Base-by-base conservation (phyloP, 2,888 invertebrate species). In the Chrysopilus asiliformis region DNA sequence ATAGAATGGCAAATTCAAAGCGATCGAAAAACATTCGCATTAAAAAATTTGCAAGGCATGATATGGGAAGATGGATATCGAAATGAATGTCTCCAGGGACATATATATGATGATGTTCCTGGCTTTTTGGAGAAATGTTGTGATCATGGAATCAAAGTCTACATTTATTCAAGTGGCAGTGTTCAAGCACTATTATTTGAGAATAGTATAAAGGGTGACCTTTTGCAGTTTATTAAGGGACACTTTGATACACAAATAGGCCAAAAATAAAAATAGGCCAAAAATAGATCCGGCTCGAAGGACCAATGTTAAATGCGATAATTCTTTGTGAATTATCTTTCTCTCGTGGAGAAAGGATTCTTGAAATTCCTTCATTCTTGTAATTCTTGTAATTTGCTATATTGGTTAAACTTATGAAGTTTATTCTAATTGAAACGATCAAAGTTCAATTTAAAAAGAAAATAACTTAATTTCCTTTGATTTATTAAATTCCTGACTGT, bases 151-250 rank as follows among this genome's bases (percentile, higher is more conserved):
- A 71, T 73, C 22, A 72, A 72, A 44, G 66, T 94, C 32, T 90
- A 78, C 54, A 77, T 93, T 42, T 95, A 86, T 60, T 94, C 94
- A 0, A 91, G 91, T 17, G 94, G 93, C 31, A 90, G 89, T 37
- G 76, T 87, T 2, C 79, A 82, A 50, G 85, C 93, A 10, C 68
- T 93, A 8, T 68, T 94, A 4, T 91, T 94, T 58, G 69, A 70
- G 0, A 68, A 86, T 58, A 77, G 87, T 3, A 63, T 67, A 13
- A 69, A 73, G 29, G 94, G 94, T 1, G 79, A 94, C 59, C 56
- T 94, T 44, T 65, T 77, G 48, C 74, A 76, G 28, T 60, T 66
- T 37, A 71, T 95, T 39, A 71, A 72, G 32, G 83, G 78, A 0
- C 79, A 86, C 59, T 95, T 89, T 56, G 94, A 95, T 55, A 90